Percentiles rank a stretch among this genome's conserved stretches.
Evolutionary conservation across 2,888 invertebrate species (phyloP).

Genomic region (Drosophila cracens): DNA sequence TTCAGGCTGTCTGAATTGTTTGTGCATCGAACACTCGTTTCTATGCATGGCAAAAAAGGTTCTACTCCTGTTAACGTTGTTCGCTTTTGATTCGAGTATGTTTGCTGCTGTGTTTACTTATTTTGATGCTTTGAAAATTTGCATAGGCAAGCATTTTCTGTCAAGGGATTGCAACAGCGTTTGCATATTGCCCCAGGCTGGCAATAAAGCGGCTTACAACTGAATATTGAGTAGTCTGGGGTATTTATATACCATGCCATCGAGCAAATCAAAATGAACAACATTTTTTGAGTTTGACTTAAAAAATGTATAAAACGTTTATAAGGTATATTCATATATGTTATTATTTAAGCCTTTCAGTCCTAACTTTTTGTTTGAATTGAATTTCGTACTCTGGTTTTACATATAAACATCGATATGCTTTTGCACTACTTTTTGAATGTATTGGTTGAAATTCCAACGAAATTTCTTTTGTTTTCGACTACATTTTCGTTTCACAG

Average conservation of each 20-base stretch:
- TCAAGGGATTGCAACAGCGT: conserved; percentile 52
- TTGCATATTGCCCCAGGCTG: conserved; percentile 58
- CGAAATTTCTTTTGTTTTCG: background rate
- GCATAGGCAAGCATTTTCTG: conserved; percentile 68
- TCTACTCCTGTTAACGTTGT: conserved; percentile 19
- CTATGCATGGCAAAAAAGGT: conserved; percentile 25
- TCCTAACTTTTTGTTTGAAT: background rate
- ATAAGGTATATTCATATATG: background rate
- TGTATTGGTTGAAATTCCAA: background rate
- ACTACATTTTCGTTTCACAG: conserved; percentile 11
- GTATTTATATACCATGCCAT: conserved; percentile 6
- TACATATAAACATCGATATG: background rate
- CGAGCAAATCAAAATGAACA: conserved; percentile 26
- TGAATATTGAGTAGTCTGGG: conserved; percentile 21
- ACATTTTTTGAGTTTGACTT: conserved; percentile 5
- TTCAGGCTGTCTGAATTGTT: conserved; percentile 40
- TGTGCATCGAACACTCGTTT: conserved; percentile 31
- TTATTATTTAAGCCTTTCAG: background rate
- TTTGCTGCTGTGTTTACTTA: conserved; percentile 27
- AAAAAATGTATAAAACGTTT: conserved; percentile 20
- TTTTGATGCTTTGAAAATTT: conserved; percentile 50
- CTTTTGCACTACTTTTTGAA: background rate
- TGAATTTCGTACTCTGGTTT: background rate
- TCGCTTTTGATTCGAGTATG: conserved; percentile 38
- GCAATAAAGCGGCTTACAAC: conserved; percentile 43